Evolutionary conservation across 2,113 vertebrate genomes (phyloP).

Genomic region (Neodontobutis hainanensis): DNA sequence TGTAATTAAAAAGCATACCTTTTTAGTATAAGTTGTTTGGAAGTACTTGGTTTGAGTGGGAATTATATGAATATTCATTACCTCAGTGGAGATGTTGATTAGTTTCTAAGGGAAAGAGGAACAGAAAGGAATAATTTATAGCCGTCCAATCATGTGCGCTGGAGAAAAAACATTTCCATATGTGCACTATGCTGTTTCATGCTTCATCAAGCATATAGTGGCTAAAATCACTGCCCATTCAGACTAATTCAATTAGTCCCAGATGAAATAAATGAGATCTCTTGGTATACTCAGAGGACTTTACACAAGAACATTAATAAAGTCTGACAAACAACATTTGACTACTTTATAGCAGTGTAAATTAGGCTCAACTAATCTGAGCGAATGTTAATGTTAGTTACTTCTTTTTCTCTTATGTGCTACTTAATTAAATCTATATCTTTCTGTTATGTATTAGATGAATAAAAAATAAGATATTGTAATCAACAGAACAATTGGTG

Average conservation of each 20-base stretch:
- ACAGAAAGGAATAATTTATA: slow-evolving; percentile 17
- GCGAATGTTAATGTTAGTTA: neutral
- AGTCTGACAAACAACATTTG: too few species aligned
- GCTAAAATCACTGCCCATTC: slow-evolving; percentile 40
- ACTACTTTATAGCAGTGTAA: neutral
- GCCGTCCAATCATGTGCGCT: slow-evolving; percentile 46
- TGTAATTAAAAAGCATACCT: slow-evolving; percentile 73
- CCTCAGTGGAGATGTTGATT: slow-evolving; percentile 85
- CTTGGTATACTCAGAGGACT: too few species aligned
- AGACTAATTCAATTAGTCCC: slow-evolving; percentile 26
- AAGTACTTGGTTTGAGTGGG: slow-evolving; percentile 91
- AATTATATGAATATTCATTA: slow-evolving; percentile 84
- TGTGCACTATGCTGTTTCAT: neutral
- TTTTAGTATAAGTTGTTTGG: slow-evolving; percentile 86
- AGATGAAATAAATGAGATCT: slow-evolving; percentile 1
- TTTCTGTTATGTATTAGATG: too few species aligned
- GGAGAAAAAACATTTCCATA: slow-evolving; percentile 32
- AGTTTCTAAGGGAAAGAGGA: slow-evolving; percentile 81
- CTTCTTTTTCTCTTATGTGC: too few species aligned
- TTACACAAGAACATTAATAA: too few species aligned
- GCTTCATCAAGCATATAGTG: slow-evolving; percentile 24
- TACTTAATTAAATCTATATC: too few species aligned
- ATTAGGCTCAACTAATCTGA: neutral
- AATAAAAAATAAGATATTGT: too few species aligned
- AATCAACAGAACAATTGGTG: too few species aligned